These are phyloP conservation scores for Ibycter americanus DNA, from an alignment of 2,797 vertebrate genomes.

Conservation along the genomic window DNA sequence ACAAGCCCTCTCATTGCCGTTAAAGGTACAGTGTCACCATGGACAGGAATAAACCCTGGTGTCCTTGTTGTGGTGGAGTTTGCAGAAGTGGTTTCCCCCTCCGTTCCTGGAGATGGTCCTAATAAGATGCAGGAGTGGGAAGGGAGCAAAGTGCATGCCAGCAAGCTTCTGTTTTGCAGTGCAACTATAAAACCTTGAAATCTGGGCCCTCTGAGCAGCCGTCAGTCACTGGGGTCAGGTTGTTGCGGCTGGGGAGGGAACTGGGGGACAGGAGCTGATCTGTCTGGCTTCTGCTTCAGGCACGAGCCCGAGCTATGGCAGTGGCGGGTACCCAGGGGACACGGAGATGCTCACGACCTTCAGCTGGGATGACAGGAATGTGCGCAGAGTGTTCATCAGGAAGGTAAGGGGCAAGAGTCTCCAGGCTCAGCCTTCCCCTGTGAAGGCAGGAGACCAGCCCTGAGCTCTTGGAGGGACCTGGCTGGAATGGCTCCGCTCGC, in stretches of 20 bases:
- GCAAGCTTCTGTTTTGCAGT: too few relatives aligned
- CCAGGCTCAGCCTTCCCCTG: neutral
- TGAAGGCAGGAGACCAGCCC: neutral
- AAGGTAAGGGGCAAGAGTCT: constrained; percentile 81
- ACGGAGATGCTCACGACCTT: constrained; percentile 87
- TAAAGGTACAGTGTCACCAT: neutral
- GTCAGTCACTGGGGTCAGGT: fast-evolving
- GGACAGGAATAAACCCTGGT: neutral
- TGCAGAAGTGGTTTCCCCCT: neutral
- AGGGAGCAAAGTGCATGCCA: neutral
- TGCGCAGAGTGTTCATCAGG: constrained; percentile 89
- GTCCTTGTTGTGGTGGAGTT: neutral
- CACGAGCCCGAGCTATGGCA: constrained; percentile 80
- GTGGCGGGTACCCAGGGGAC: constrained; percentile 75
- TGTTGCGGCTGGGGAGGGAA: neutral
- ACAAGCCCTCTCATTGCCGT: neutral
- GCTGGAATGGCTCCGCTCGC: neutral
- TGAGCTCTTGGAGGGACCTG: neutral
- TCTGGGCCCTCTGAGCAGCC: neutral
- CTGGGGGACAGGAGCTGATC: neutral
- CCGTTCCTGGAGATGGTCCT: neutral
- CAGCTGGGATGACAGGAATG: constrained; percentile 88
- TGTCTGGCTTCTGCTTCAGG: constrained; percentile 47
- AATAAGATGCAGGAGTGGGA: neutral
- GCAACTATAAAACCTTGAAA: neutral